These are phyloP conservation scores for Hirtodrosophila trivittata DNA, from an alignment of 2,888 invertebrate genomes.

Conservation along the genomic window DNA sequence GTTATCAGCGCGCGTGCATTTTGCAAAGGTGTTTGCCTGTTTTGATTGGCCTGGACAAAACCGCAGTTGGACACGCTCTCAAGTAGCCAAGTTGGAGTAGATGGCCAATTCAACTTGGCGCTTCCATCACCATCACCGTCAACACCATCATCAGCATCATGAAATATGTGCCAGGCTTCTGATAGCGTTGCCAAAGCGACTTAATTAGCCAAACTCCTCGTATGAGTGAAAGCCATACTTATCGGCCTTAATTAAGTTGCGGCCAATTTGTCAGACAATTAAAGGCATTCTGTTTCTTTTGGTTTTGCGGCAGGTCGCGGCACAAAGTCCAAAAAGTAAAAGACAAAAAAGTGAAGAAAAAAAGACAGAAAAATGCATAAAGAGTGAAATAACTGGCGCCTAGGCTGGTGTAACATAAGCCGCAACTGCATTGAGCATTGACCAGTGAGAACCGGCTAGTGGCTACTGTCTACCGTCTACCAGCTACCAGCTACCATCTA, in stretches of 20 bases:
- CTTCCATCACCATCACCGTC: conserved; percentile 24
- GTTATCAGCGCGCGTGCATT: conserved; percentile 81
- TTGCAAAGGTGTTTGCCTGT: conserved; percentile 81
- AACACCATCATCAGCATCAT: conserved; percentile 42
- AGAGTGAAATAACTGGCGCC: conserved; percentile 48
- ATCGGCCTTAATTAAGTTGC: conserved; percentile 78
- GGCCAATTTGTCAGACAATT: conserved; percentile 79
- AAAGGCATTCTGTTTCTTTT: conserved; percentile 25
- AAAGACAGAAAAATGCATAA: conserved; percentile 39
- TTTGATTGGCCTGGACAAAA: conserved; percentile 56
- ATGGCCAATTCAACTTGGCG: conserved; percentile 11
- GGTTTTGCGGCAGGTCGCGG: conserved; percentile 62
- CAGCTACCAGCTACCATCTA: conserved; percentile 7
- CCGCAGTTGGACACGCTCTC: conserved; percentile 38
- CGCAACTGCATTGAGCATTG: conserved; percentile 19
- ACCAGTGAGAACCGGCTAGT: conserved; percentile 50
- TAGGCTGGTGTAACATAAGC: conserved; percentile 45
- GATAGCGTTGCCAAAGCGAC: conserved; percentile 69
- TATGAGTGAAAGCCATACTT: conserved; percentile 31
- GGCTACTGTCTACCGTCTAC: conserved; percentile 18
- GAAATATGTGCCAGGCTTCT: conserved; percentile 70
- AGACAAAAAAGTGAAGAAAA: conserved; percentile 7
- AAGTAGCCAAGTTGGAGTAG: conserved; percentile 41
- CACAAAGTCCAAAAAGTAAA: conserved; percentile 30
- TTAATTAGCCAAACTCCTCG: conserved; percentile 59